Evolutionary conservation across 2,113 vertebrate species (phyloP), one percentile per base, ranked within the genome.

Genomic region (Sander vitreus): DNA sequence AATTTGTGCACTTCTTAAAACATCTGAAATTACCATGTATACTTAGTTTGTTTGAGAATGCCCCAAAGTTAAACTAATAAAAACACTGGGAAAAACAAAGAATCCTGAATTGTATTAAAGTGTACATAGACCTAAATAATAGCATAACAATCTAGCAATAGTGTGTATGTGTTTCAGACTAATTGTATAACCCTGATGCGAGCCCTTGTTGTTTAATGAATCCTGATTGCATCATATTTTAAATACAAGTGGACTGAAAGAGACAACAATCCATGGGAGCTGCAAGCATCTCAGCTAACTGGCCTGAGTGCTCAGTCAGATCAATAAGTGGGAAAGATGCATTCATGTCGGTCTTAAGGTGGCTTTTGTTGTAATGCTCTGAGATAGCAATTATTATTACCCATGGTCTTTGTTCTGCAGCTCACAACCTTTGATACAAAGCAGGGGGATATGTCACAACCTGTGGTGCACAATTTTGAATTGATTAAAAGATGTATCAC

Each of bases 281-380:
- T 84, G 71, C 55, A 86, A 80, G 72, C 59, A 48, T 93, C 88
- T 91, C 80, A 87, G 85, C 89, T 91, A 85, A 88, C 84, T 73
- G 86, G 69, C 66, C 81, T 92, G 90, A 94, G 91, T 93, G 94
- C 91, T 91, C 90, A 78, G 81, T 75, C 75, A 77, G 89, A 95
- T 95, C 94, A 93, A 95, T 95, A 95, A 85, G 60, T 90, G 79
- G 87, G 84, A 85, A 89, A 91, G 81, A 90, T 83, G 78, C 87
- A 50, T 71, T 85, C 80, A 68, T 83, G 58, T 75, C 80, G 72
- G 18, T 84, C 87, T 95, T 95, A 95, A 95, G 94, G 94, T 93
- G 92, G 92, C 23, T 73, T 91, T 77, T 53, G 14, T 14, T 62
- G 57, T 58, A 25, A 83, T 15, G 43, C 57, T 85, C 33, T 21